A percentile compares a stretch with the other conserved stretches of the same genome.
Conservation (phyloP, 2,113 vertebrate species). For the Nothoprocta perdicaria region DNA sequence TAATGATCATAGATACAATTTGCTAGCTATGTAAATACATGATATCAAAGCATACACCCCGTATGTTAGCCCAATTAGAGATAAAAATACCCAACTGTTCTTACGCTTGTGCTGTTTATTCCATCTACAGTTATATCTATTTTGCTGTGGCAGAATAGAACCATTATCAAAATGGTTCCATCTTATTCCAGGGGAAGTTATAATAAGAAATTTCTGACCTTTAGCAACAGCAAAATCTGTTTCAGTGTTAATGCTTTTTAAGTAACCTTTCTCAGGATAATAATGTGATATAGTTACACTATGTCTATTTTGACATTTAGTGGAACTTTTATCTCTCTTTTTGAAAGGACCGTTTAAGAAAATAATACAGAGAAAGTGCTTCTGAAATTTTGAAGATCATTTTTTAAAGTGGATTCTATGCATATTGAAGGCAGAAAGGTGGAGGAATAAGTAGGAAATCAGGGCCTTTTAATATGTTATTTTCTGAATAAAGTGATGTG, state of each 20-base stretch:
- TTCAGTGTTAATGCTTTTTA: neutral
- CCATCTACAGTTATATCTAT: neutral
- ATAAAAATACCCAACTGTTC: neutral
- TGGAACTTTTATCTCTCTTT: neutral
- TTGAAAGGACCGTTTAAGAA: neutral
- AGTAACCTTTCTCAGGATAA: slow-evolving; percentile 41
- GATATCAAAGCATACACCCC: neutral
- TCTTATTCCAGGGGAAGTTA: slow-evolving; percentile 8
- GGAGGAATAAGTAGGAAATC: neutral
- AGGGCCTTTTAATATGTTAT: neutral
- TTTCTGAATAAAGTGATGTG: neutral
- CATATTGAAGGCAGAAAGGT: neutral
- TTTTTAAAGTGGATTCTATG: neutral
- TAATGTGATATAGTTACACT: neutral
- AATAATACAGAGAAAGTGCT: neutral
- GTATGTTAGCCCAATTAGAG: slow-evolving; percentile 20
- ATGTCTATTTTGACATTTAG: slow-evolving; percentile 19
- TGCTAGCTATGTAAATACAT: slow-evolving; percentile 45
- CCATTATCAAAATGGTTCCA: neutral
- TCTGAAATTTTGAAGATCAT: neutral
- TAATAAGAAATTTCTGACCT: slow-evolving; percentile 36
- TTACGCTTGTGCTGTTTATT: slow-evolving; percentile 7
- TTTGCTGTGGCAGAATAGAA: neutral
- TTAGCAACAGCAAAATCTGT: slow-evolving; percentile 29
- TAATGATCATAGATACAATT: slow-evolving; percentile 45